Conservation (phyloP, 2,888 invertebrate genomes). For the Coenonympha arcania region DNA sequence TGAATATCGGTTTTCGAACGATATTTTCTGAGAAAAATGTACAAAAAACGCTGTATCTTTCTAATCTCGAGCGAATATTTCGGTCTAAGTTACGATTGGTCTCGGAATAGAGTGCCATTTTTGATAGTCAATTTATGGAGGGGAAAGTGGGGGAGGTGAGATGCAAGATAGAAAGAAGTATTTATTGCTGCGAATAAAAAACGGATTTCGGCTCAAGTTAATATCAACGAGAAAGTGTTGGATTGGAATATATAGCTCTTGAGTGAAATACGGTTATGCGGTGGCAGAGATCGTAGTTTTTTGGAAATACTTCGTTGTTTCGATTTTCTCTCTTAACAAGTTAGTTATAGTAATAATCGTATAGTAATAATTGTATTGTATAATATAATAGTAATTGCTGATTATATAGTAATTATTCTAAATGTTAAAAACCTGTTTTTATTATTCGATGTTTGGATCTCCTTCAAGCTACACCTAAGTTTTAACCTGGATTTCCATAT, state of each 20-base stretch:
- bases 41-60: conserved; percentile 5
- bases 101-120: conserved; percentile 26
- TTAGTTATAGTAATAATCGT: no score
- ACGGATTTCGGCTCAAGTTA: conserved; percentile 12
- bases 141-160: conserved; percentile 15
- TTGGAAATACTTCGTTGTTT: no score
- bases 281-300: not conserved
- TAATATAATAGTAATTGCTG: no score
- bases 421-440: no score
- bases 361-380: no score
- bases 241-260: conserved; percentile 6
- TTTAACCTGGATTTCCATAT: no score
- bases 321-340: no score
- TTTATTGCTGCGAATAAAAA: conserved; percentile 29
- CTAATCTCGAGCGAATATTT: conserved; percentile 26
- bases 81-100: conserved; percentile 30
- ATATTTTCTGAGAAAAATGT: conserved; percentile 12
- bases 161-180: conserved; percentile 20
- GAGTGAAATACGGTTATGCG: conserved; percentile 7
- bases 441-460: no score
- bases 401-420: no score
- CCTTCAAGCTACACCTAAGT: no score
- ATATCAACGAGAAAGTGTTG: conserved; percentile 10
- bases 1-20: conserved; percentile 18
- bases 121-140: conserved; percentile 29